Evolutionary conservation across 2,888 invertebrate genomes (phyloP), one percentile per base, ranked within the genome.

Genomic region (Antitype chi): DNA sequence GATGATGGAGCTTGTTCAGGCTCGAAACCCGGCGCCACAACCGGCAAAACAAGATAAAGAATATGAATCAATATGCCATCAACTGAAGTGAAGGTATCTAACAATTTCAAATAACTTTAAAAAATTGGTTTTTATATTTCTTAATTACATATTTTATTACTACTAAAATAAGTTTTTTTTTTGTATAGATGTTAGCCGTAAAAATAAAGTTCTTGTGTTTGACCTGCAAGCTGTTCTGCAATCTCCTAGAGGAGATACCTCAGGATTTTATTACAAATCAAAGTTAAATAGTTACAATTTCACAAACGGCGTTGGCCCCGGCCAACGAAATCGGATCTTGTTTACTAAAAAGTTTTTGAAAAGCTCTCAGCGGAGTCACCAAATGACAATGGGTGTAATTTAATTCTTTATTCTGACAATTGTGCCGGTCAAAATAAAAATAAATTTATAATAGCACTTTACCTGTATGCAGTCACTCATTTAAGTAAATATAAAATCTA

Each of bases 141-240:
- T n/a, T n/a, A n/a, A n/a, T n/a, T n/a, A n/a, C n/a, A n/a, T n/a
- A n/a, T 25, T 57, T 57, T 15, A 57, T 57, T 57, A 57, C 15
- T 57, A 25, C 25, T 25, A 57, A 25, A 57, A 57, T 25, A 57
- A 15, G 25, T 57, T 55, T 55, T 55, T 55, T 57, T 57, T 25
- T 57, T 57, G 25, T 25, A 57, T 25, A 57, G 57, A 57, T 25
- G 57, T 57, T 57, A 57, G 57, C 25, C 25, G 57, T n/a, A 80
- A 64, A 38, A 86, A 85, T 77, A 82, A 70, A 79, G 85, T 85
- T 38, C 32, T 80, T 55, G 73, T 86, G n/a, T 88, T 79, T 78
- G 82, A 87, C 62, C 67, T 87, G 38, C 82, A 87, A 76, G 86
- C 86, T 68, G 80, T 85, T 64, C 53, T 86, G 57, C 86, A 82